Evolutionary conservation across 2,888 invertebrate species (phyloP), one percentile per base, ranked within the genome.

Genomic region (Hecatera dysodea): DNA sequence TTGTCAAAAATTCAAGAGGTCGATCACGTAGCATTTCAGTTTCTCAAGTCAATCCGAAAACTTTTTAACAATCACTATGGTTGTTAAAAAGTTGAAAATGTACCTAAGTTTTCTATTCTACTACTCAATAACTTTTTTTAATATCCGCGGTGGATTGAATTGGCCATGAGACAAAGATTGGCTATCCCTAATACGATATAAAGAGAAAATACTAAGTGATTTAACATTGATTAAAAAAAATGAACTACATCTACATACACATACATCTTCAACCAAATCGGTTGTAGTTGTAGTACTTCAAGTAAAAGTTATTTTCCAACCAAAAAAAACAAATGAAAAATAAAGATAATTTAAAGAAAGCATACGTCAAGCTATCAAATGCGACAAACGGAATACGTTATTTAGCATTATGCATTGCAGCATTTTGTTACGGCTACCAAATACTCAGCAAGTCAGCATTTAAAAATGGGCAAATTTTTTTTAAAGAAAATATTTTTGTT

Each of bases 371-470:
- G 24, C n/a, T 24, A 68, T 50, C 61, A 52, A 52, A 67, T 44
- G 22, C 77, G n/a, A 27, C 56, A 77, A 77, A 61, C 44, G 12
- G 64, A 24, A 44, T 44, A 60, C 59, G n/a, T 50, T 48, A 53
- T 12, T 36, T 46, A 27, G 24, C 12, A 78, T 82, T 80, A 80
- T 60, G 69, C 65, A 82, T 78, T 55, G 39, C 53, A 52, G 39
- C 24, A 42, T 68, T 75, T 80, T 82, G 82, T 64, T 72, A 74
- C 24, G 65, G 67, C 61, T 82, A 56, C 39, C 72, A 71, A 66
- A 71, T 27, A 59, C 53, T 24, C 42, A 27, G 66, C 42, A 65
- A 59, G 46, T 24, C 46, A 48, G 66, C 46, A 67, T 33, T 63
- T 66, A 53, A n/a, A n/a, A n/a, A n/a, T n/a, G n/a, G n/a, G n/a